A percentile compares a stretch with the other conserved stretches of the same genome.
phyloP scores from a whole-genome alignment of 2,797 vertebrate species.

The Crenichthys baileyi region DNA sequence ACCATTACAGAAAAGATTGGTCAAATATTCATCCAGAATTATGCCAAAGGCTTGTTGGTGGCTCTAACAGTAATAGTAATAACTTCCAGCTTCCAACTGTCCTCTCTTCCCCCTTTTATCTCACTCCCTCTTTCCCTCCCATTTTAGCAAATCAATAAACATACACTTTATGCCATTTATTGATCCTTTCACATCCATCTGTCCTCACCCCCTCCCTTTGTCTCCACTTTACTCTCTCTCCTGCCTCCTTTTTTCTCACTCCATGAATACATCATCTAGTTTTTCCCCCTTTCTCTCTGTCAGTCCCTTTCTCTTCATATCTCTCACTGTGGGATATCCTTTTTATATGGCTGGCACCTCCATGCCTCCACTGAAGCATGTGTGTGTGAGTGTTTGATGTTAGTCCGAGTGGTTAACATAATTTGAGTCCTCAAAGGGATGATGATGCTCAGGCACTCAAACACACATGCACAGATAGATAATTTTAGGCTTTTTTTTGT shows the following conservation, averaged over 20 bases:
- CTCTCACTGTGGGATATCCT: constrained; percentile 67
- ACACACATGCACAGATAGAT: constrained; percentile 34
- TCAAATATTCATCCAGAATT: neutral
- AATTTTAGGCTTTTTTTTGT: constrained; percentile 59
- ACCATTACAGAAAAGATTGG: neutral
- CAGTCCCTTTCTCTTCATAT: constrained; percentile 55
- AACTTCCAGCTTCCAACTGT: constrained; percentile 15
- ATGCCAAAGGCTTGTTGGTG: neutral
- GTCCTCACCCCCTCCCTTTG: constrained; percentile 55
- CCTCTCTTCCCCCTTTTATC: constrained; percentile 4
- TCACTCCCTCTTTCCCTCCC: constrained; percentile 22
- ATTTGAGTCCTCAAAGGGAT: constrained; percentile 65
- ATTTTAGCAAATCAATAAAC: constrained; percentile 69
- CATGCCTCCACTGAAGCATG: constrained; percentile 52
- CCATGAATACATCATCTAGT: constrained; percentile 58
- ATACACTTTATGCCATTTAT: constrained; percentile 77
- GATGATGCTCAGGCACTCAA: constrained; percentile 46
- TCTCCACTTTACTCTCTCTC: constrained; percentile 21
- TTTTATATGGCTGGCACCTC: constrained; percentile 72
- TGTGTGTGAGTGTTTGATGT: constrained; percentile 66
- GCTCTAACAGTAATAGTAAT: neutral
- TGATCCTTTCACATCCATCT: constrained; percentile 67
- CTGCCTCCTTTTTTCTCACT: constrained; percentile 23
- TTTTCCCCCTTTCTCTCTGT: constrained; percentile 20
- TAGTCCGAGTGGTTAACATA: constrained; percentile 75